These are phyloP conservation scores for Trilocha varians DNA, from an alignment of 2,888 invertebrate species.

Conservation along the genomic window DNA sequence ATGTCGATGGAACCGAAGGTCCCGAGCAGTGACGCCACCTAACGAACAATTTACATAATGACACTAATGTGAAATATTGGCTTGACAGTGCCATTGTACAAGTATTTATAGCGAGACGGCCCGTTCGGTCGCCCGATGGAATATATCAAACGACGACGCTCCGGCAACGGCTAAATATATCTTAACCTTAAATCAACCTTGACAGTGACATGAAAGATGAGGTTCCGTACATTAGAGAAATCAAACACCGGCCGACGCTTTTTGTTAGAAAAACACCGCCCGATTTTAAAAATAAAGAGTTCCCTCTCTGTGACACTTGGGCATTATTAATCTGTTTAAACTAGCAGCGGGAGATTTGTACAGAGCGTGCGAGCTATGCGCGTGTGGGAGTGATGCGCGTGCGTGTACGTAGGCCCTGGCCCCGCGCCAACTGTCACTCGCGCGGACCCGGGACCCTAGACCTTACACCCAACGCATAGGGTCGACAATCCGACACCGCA, in stretches of 20 bases:
- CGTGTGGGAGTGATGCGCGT: conserved; percentile 20
- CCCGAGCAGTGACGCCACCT: conserved; percentile 74
- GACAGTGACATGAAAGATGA: conserved; percentile 66
- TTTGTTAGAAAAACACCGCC: conserved; percentile 30
- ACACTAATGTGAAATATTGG: conserved; percentile 12
- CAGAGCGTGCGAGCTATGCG: conserved; percentile 15
- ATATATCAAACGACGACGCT: conserved; percentile 39
- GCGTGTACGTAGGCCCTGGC: conserved; percentile 26
- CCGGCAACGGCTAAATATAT: conserved; percentile 47
- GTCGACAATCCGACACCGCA: conserved; percentile 3
- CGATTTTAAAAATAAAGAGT: conserved; percentile 52
- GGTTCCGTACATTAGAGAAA: conserved; percentile 49
- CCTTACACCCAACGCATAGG: neutral
- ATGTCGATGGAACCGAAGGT: conserved; percentile 77
- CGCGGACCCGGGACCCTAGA: conserved; percentile 6
- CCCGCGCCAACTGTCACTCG: conserved; percentile 25
- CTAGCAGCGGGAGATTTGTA: conserved; percentile 47
- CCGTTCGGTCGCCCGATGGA: conserved; percentile 27
- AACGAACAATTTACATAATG: conserved; percentile 16
- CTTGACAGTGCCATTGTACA: conserved; percentile 23
- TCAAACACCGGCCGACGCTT: conserved; percentile 40
- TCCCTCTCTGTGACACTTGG: conserved; percentile 58
- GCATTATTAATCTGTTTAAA: conserved; percentile 68
- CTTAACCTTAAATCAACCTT: conserved; percentile 70
- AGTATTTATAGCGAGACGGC: conserved; percentile 25